A percentile compares a stretch with the other conserved stretches of the same genome.
Conservation (phyloP, 2,888 invertebrate species). For the Thymelicus lineola region DNA sequence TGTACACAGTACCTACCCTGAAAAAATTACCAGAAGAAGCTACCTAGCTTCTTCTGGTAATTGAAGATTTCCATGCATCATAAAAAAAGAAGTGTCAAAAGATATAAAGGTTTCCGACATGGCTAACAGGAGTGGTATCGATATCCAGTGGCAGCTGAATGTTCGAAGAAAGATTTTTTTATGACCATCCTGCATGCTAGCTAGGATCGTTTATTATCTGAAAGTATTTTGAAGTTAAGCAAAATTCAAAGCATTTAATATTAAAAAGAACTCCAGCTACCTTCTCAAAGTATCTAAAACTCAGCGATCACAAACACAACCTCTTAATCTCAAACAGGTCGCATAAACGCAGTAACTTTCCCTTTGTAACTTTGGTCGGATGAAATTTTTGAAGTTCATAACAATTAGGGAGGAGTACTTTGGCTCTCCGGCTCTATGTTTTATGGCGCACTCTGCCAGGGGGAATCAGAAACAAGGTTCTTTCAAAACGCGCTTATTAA, state of each 20-base stretch:
- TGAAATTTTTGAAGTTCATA: conserved; percentile 27
- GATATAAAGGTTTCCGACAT: too few relatives aligned
- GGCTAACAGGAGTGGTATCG: too few relatives aligned
- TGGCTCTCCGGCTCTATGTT: conserved; percentile 14
- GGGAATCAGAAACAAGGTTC: conserved; percentile 17
- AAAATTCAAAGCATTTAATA: neutral
- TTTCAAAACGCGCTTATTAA: conserved; percentile 26
- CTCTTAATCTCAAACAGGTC: conserved; percentile 3
- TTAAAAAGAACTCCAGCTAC: neutral
- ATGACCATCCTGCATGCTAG: too few relatives aligned
- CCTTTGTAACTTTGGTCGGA: conserved; percentile 17
- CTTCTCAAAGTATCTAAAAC: conserved; percentile 10
- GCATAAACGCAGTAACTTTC: conserved; percentile 1
- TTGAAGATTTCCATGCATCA: too few relatives aligned
- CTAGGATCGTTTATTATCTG: neutral
- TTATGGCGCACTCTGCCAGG: conserved; percentile 6
- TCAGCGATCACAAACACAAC: neutral
- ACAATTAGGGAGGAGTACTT: conserved; percentile 24
- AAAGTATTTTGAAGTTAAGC: neutral
- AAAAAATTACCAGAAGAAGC: too few relatives aligned
- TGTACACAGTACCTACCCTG: too few relatives aligned
- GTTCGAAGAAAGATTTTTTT: too few relatives aligned
- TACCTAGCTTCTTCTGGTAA: too few relatives aligned
- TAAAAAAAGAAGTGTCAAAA: too few relatives aligned
- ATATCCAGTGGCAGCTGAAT: too few relatives aligned